Evolutionary conservation across 2,797 vertebrate species (phyloP), one percentile per base, ranked within the genome.

Genomic region (Tapera naevia): DNA sequence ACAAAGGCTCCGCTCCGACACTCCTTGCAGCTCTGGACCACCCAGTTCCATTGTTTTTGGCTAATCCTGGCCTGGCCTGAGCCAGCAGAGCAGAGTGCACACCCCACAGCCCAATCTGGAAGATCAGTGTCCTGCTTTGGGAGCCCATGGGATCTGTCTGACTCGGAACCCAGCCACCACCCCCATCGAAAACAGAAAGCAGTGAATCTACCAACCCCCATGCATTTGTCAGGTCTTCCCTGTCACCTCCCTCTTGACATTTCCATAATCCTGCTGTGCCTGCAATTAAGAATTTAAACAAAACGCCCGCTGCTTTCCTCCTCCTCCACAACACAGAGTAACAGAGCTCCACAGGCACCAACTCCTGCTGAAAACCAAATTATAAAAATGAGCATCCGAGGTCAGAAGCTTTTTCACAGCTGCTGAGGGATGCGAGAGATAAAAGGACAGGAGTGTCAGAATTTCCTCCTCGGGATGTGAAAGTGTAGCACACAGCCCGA

Each of bases 241-340:
- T 89, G 89, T 75, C 94, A 89, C 84, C 82, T 95, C 87, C 84
- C 87, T 93, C 95, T 92, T 94, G 93, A 94, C 95, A 95, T 92
- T 96, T 95, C 95, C 96, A 86, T 92, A 96, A 93, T 93, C 91
- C 92, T 58, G 91, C 94, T 89, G 86, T 65, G 87, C 89, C 91
- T 92, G 93, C 96, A 94, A 93, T 96, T 95, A 95, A 95, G 96
- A 92, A 92, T 86, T 92, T 83, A 88, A 96, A 94, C 95, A 96
- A 92, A 95, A 93, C 32, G 81, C 95, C 91, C 66, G 91, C 92
- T 89, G 95, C 93, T 95, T 82, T 54, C 75, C 93, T 88, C 91
- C 94, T 86, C 91, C 96, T 72, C 80, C 46, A 25, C 86, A 83
- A 83, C 74, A 27, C 28, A 9, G 60, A 86, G 91, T 22, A 56